Percentiles rank a stretch among this genome's conserved stretches.
phyloP scores from a whole-genome alignment of 1,140 invertebrate species.

The Marisa cornuarietis region DNA sequence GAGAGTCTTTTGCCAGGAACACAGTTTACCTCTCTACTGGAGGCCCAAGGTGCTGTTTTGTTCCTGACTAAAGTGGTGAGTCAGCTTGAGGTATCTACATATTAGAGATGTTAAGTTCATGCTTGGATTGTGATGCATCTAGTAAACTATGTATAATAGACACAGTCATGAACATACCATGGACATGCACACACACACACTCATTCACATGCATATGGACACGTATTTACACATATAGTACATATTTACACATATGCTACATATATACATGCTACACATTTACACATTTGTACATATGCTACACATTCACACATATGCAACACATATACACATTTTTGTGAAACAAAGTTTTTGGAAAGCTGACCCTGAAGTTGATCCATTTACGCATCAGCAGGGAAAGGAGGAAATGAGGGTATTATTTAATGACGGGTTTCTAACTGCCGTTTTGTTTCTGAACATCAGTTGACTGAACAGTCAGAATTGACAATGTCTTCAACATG shows the following conservation, averaged over 20 bases:
- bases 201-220: not conserved
- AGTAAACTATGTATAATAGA: not conserved
- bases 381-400: no score
- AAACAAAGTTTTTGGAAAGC: not conserved
- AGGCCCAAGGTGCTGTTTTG: slow-evolving; percentile 12
- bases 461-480: no score
- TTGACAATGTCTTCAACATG: no score
- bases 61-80: slow-evolving; percentile 14
- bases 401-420: no score
- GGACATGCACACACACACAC: not conserved
- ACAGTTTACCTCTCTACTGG: not conserved
- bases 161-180: not conserved
- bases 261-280: not conserved
- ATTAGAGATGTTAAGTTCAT: not conserved
- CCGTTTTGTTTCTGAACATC: no score
- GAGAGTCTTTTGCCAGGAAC: not conserved
- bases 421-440: no score
- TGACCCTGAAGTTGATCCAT: not conserved
- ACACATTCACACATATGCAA: not conserved
- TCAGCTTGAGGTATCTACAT: not conserved
- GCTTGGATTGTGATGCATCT: not conserved
- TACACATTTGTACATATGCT: not conserved
- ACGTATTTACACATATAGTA: not conserved
- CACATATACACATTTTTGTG: not conserved
- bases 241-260: not conserved